These are phyloP conservation scores for Argyresthia goedartella DNA, from an alignment of 2,888 invertebrate species.

Conservation along the genomic window DNA sequence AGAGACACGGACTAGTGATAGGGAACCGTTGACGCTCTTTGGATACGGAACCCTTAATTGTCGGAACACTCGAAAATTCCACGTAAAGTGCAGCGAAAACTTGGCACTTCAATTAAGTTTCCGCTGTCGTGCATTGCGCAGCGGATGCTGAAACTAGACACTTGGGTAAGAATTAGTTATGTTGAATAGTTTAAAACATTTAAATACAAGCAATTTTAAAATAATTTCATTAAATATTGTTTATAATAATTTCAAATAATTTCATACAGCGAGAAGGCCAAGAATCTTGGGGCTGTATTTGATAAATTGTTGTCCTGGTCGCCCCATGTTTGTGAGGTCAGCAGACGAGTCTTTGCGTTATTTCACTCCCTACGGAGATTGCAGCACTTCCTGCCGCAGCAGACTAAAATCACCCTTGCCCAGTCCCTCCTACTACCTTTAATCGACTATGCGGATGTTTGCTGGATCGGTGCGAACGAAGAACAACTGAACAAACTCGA, in stretches of 20 bases:
- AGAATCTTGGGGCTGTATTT: not conserved
- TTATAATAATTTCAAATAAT: not conserved
- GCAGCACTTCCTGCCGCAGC: too few species aligned
- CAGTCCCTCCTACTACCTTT: too few species aligned
- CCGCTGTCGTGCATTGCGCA: constrained; percentile 6
- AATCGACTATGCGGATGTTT: too few species aligned
- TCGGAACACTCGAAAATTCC: constrained; percentile 3
- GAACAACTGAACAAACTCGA: too few species aligned
- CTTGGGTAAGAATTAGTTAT: not conserved
- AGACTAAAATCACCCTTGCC: too few species aligned
- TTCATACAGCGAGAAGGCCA: too few species aligned
- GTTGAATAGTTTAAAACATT: not conserved
- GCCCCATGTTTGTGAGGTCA: not conserved
- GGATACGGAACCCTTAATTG: not conserved
- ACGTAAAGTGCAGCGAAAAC: constrained; percentile 17
- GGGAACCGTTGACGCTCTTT: not conserved
- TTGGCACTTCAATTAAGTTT: constrained; percentile 20
- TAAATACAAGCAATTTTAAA: not conserved
- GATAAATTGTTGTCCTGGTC: not conserved
- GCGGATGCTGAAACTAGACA: not conserved
- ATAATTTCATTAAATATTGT: not conserved
- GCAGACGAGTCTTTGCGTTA: too few species aligned
- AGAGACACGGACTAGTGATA: too few species aligned
- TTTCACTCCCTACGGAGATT: too few species aligned
- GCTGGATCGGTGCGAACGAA: too few species aligned